A percentile compares a stretch with the other conserved stretches of the same genome.
phyloP scores from a whole-genome alignment of 1,140 invertebrate species.

The Drosophila bipectinata region DNA sequence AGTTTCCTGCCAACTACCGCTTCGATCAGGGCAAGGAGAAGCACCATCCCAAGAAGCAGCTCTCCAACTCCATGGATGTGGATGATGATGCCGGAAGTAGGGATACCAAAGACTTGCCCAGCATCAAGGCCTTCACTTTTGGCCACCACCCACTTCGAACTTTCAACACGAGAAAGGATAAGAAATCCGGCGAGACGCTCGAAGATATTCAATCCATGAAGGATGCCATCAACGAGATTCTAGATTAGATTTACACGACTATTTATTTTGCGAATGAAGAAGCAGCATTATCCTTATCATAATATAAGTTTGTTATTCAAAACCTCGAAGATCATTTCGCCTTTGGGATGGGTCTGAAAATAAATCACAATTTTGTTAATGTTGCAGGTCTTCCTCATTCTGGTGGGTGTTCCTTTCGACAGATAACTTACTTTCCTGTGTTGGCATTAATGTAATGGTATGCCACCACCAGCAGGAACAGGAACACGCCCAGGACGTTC shows the following conservation, averaged over 20 bases:
- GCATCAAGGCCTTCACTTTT: slow-evolving; percentile 50
- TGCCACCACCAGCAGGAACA: slow-evolving; percentile 97
- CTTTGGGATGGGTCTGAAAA: slow-evolving; percentile 65
- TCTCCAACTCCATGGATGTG: slow-evolving; percentile 48
- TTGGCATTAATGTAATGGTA: slow-evolving; percentile 99
- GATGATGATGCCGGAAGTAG: slow-evolving; percentile 11
- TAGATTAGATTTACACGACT: slow-evolving; percentile 51
- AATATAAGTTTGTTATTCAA: slow-evolving; percentile 43
- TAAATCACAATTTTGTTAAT: slow-evolving; percentile 21
- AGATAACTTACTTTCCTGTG: slow-evolving; percentile 72
- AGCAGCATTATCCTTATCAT: slow-evolving; percentile 42
- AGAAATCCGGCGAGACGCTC: slow-evolving; percentile 24
- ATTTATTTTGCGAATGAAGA: slow-evolving; percentile 67
- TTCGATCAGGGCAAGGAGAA: slow-evolving; percentile 83
- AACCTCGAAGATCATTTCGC: slow-evolving; percentile 65
- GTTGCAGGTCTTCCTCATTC: slow-evolving; percentile 1
- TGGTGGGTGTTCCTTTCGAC: not conserved
- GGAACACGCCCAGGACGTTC: slow-evolving; percentile 96
- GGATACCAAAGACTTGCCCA: slow-evolving; percentile 1
- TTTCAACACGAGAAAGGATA: slow-evolving; percentile 36
- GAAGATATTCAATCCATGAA: slow-evolving; percentile 52
- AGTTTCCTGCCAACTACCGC: slow-evolving; percentile 88
- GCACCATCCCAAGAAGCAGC: slow-evolving; percentile 1
- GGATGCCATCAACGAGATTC: slow-evolving; percentile 56
- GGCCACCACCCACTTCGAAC: slow-evolving; percentile 45